These are phyloP conservation scores for Heterodera carotae DNA, from an alignment of 1,140 invertebrate species.

Conservation along the genomic window DNA sequence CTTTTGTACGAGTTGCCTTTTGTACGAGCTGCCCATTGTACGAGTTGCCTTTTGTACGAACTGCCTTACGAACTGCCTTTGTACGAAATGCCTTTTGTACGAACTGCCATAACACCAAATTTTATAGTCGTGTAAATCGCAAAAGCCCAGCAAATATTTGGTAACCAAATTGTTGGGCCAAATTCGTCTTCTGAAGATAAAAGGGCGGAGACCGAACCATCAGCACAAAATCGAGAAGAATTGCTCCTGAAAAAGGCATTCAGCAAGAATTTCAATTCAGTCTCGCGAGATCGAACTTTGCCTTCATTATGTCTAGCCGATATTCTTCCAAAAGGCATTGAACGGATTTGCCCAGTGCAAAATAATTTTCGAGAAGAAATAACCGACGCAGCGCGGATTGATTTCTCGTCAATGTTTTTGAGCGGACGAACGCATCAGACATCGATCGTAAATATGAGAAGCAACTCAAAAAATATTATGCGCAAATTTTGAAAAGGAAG, in stretches of 20 bases:
- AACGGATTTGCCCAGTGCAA: neutral
- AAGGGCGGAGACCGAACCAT: neutral
- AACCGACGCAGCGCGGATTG: neutral
- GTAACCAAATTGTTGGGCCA: constrained; percentile 7
- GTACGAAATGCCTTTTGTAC: neutral
- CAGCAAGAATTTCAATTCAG: neutral
- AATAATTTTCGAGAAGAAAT: neutral
- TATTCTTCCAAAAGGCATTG: neutral
- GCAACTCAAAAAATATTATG: neutral
- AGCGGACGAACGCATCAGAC: neutral
- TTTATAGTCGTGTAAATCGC: too few relatives aligned
- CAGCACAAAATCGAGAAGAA: neutral
- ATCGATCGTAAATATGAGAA: neutral
- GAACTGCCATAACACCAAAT: too few relatives aligned
- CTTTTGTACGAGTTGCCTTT: too few relatives aligned
- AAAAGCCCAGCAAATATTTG: too few relatives aligned
- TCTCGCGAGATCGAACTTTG: neutral
- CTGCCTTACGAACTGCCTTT: neutral
- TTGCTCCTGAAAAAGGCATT: constrained; percentile 6
- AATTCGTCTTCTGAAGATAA: neutral
- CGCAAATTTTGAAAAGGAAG: too few relatives aligned
- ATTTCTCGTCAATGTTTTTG: neutral
- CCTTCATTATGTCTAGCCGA: neutral
- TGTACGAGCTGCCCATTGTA: too few relatives aligned
- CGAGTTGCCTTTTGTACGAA: too few relatives aligned